Base-by-base conservation (phyloP, 2,888 invertebrate species). In the Andrena praecox region DNA sequence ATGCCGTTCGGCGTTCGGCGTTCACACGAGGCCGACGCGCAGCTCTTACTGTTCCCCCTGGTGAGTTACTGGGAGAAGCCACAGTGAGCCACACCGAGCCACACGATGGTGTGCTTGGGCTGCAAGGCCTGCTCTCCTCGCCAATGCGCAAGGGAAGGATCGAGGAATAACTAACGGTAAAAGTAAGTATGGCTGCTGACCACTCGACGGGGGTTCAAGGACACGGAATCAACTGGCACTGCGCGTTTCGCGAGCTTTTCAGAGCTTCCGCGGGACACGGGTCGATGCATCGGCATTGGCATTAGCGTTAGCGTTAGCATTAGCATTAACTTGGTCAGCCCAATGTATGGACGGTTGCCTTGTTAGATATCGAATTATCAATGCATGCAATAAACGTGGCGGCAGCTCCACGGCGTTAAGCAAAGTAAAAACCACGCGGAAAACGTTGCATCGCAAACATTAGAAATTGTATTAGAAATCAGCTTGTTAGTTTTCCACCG, bases 121-220 rank as follows among this genome's bases (percentile, higher is more conserved):
- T 73, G 82, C 77, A 29, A 69, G 60, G 62, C 70, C 70, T 76
- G 66, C 77, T 69, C 86, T 91, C 92, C 87, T 90, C 87, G 88
- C 91, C 87, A 92, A 90, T 90, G 90, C 42, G 42, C 42, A 42
- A 42, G 42, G 42, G 90, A 90, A 91, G 91, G 91, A 92, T 90
- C 91, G 90, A 90, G 89, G 91, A 92, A 92, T 90, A 91, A 91
- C 90, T 92, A 93, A 93, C 93, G 93, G 93, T 93, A 92, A 92
- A 92, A 90, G 91, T 90, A 90, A 90, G 91, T 90, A 90, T 90
- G 90, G 86, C 90, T 90, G 90, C 88, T 89, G 89, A 88, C 88
- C 88, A 85, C 77, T 85, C 83, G 80, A 86, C 42, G 88, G 88
- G 88, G 92, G 92, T 93, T 93, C 93, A 93, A 93, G 93, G 93